Evolutionary conservation across 2,113 vertebrate genomes (phyloP), one percentile per base, ranked within the genome.

Genomic region (Plectropomus leopardus): DNA sequence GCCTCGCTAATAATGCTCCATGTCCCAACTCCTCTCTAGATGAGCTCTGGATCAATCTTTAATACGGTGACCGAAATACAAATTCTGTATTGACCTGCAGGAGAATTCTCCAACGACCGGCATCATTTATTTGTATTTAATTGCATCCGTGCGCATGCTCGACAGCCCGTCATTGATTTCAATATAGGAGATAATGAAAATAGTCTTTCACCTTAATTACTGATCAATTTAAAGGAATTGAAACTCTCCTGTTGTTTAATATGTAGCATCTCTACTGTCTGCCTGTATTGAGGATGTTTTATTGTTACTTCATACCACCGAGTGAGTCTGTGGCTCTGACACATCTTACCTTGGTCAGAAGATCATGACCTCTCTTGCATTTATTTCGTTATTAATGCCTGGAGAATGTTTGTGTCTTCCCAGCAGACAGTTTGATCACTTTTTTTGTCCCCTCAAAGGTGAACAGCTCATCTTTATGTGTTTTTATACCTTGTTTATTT

Each of bases 31-130:
- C 55, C 53, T 72, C 68, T 58, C 34, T 1, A 40, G 71, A 74
- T 70, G 69, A 73, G 51, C 30, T 60, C 65, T 57, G 64, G 74
- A 84, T 87, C 82, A 55, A 81, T 84, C 74, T 75, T 70, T 81
- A 68, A 80, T 68, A 48, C 5, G 17, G 4, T 28, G 71, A 70
- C 48, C 30, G 60, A 75, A 76, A 74, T 59, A 73, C 40, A 65
- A 59, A 78, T 75, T 77, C 50, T 32, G 28, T 65, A 81, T 81
- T 67, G 72, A 86, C 53, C 71, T 72, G 74, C 44, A 48, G 44
- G 76, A 48, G 55, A 34, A 28, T 42, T 60, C 53, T 64, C 50
- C 75, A 11, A 24, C 26, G 1, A 15, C 0, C 7, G 3, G 32
- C 15, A 36, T 48, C 21, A 61, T 82, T 78, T 48, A 53, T 59